These are phyloP conservation scores for Chydorus sphaericus DNA, from an alignment of 2,888 invertebrate genomes.

Conservation along the genomic window DNA sequence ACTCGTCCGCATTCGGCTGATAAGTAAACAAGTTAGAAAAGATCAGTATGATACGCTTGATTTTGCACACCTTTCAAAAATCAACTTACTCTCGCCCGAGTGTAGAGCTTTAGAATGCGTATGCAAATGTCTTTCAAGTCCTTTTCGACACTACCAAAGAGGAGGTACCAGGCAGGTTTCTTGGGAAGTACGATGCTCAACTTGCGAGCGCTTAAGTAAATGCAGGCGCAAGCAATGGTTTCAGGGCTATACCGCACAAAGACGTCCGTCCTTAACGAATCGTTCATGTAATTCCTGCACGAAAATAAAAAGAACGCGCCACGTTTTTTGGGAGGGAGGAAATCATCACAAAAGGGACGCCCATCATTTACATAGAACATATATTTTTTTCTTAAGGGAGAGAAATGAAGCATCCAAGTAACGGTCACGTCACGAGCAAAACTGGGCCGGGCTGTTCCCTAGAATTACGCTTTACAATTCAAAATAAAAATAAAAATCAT, in stretches of 20 bases:
- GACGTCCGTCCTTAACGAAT: slow-evolving; percentile 88
- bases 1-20: slow-evolving; percentile 49
- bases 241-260: slow-evolving; percentile 93
- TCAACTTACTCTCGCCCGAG: slow-evolving; percentile 53
- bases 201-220: slow-evolving; percentile 83
- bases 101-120: slow-evolving; percentile 69
- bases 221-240: slow-evolving; percentile 98
- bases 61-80: background rate
- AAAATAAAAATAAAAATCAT: too few relatives aligned
- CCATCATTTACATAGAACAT: background rate
- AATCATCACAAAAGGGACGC: background rate
- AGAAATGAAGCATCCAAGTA: background rate
- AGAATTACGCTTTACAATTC: too few relatives aligned
- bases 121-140: slow-evolving; percentile 71
- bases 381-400: background rate
- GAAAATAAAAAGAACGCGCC: slow-evolving; percentile 14
- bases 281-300: slow-evolving; percentile 93
- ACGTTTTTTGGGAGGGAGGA: slow-evolving; percentile 6
- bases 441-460: slow-evolving; percentile 3
- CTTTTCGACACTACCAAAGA: slow-evolving; percentile 70
- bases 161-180: slow-evolving; percentile 73
- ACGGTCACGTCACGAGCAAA: background rate
- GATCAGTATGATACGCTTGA: background rate
- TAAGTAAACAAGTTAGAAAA: slow-evolving; percentile 14
- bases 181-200: slow-evolving; percentile 71